Evolutionary conservation across 2,888 invertebrate species (phyloP).

Genomic region (Aspidiotus rigidus): DNA sequence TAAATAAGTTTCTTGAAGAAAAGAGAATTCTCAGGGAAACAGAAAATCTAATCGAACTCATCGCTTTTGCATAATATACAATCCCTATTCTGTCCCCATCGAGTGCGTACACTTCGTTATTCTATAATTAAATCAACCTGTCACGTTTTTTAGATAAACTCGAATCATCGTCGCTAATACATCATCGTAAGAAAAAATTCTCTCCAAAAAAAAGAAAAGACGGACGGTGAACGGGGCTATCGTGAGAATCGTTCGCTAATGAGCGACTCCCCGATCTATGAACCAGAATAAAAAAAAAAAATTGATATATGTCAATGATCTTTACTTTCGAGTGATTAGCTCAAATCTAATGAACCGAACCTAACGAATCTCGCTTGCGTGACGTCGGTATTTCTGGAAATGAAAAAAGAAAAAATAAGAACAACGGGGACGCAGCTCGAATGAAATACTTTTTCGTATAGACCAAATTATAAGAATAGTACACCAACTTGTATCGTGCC

Average conservation of each 20-base stretch:
- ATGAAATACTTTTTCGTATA: conserved; percentile 20
- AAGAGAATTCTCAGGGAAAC: no score
- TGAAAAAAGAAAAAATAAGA: background rate
- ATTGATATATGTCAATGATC: conserved; percentile 31
- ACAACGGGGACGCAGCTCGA: background rate
- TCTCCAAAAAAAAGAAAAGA: conserved; percentile 13
- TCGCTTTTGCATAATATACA: no score
- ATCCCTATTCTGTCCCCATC: no score
- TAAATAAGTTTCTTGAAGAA: no score
- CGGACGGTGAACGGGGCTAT: conserved; percentile 30
- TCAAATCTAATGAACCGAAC: conserved; percentile 32
- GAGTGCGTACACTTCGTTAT: no score
- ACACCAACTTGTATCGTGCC: background rate
- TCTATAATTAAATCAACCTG: background rate
- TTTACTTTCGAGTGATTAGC: conserved; percentile 33
- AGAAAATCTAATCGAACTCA: no score
- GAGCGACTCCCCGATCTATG: conserved; percentile 9
- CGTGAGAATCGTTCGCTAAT: conserved; percentile 28
- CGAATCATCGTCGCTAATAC: conserved; percentile 1
- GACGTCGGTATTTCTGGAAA: conserved; percentile 30
- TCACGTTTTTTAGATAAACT: background rate
- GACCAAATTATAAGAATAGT: conserved; percentile 25
- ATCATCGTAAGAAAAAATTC: conserved; percentile 15
- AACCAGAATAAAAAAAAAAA: conserved; percentile 8
- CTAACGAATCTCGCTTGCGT: conserved; percentile 32